Conservation (phyloP, 2,113 vertebrate species). For the Alethe castanea region DNA sequence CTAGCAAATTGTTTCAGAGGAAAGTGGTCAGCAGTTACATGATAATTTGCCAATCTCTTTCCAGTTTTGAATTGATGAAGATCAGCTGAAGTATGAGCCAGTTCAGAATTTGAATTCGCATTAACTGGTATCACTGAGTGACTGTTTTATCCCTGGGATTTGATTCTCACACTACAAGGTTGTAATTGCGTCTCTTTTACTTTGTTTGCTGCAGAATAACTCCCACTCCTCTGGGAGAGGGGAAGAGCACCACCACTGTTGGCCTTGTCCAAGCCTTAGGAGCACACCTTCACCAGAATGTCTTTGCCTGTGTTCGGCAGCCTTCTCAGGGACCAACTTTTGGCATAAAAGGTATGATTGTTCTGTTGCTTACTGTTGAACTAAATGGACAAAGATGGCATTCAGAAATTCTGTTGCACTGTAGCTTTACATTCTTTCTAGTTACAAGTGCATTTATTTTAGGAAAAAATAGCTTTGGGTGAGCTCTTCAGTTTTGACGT, state of each 20-base stretch:
- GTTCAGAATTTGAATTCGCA: not conserved
- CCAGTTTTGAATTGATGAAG: not conserved
- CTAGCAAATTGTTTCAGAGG: not conserved
- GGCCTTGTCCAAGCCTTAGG: conserved; percentile 94
- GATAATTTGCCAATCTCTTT: not conserved
- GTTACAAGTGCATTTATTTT: not conserved
- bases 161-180: not conserved
- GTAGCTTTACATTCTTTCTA: not conserved
- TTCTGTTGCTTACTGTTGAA: not conserved
- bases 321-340: conserved; percentile 98
- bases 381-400: not conserved
- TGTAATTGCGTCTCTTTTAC: not conserved
- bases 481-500: not conserved
- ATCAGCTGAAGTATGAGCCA: not conserved
- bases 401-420: not conserved
- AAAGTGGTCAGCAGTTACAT: not conserved
- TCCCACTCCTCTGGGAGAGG: conserved; percentile 94
- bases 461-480: not conserved
- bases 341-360: conserved; percentile 90
- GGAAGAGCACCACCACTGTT: conserved; percentile 95
- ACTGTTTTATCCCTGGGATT: not conserved
- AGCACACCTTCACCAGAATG: conserved; percentile 88
- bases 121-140: not conserved
- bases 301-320: conserved; percentile 95
- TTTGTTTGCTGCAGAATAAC: conserved; percentile 83